Base-by-base conservation (phyloP, 2,797 vertebrate genomes). In the Falco columbarius region DNA sequence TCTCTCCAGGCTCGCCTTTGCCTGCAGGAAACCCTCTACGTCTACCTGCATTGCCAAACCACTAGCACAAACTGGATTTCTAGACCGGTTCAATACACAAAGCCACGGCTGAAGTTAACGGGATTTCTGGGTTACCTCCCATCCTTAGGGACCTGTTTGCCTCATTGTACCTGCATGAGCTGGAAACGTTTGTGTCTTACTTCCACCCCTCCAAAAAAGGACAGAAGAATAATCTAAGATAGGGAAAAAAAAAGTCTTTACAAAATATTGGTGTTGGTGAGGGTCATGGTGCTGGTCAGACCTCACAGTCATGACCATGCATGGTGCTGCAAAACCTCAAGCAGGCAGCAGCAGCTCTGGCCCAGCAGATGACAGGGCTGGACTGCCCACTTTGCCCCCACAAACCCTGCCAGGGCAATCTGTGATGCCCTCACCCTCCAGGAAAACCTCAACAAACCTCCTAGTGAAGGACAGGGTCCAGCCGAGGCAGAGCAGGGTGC, bases 101-200 rank as follows among this genome's bases (percentile, higher is more conserved):
- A 67, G 29, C 19, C 40, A 4, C 7, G 21, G 27, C 13, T 47
- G 65, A 86, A 40, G 26, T 72, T 14, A 67, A 32, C 5, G 36
- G 55, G 44, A 58, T 30, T 61, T 76, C 32, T 51, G 42, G 89
- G 55, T n/a, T n/a, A 22, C 2, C 3, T 21, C 1, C 17, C 29
- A 12, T 47, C 40, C n/a, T 26, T 13, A 62, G 17, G 6, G 40
- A 52, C 23, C 36, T 34, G 11, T 44, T 81, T 55, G 26, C n/a
- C 29, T 42, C 47, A 12, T 30, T 32, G 44, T 14, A 55, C 10
- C 21, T 7, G 7, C 0, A 0, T 16, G 34, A 91, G 5, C 10
- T 34, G 56, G 34, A 68, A 68, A 62, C 5, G 10, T 24, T 63
- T 55, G 8, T 52, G 27, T 67, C 62, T 73, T 26, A 49, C 32